Evolutionary conservation across 2,113 vertebrate species (phyloP).

Genomic region (Apistogramma diplotaenia): DNA sequence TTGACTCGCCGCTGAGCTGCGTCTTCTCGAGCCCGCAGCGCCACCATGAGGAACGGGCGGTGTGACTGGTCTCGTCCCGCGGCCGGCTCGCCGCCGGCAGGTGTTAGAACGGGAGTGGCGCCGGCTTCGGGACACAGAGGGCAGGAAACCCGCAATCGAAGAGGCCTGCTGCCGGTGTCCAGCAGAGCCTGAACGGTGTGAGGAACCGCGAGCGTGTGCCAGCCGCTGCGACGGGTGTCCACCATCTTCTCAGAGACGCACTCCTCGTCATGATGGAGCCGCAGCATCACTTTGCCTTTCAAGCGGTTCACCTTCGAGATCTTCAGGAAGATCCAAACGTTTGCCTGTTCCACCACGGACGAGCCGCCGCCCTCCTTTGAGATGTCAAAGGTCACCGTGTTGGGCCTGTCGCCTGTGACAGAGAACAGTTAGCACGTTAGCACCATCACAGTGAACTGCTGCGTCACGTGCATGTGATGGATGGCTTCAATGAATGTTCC

Average conservation of each 20-base stretch:
- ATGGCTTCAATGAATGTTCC: no score
- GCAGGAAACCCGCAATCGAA: slow-evolving; percentile 85
- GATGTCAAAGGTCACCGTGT: slow-evolving; percentile 88
- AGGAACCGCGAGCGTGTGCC: slow-evolving; percentile 87
- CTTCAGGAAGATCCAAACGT: slow-evolving; percentile 93
- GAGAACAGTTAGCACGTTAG: slow-evolving; percentile 31
- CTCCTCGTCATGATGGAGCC: slow-evolving; percentile 70
- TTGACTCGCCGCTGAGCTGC: slow-evolving; percentile 79
- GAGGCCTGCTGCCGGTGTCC: slow-evolving; percentile 73
- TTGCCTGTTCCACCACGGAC: slow-evolving; percentile 86
- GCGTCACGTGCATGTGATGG: neutral
- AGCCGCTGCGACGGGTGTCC: slow-evolving; percentile 89
- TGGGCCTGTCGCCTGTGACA: slow-evolving; percentile 73
- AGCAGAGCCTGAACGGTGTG: slow-evolving; percentile 83
- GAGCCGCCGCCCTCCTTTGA: slow-evolving; percentile 83
- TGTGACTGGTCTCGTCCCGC: slow-evolving; percentile 85
- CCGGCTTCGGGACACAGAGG: slow-evolving; percentile 85
- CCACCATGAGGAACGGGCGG: slow-evolving; percentile 90
- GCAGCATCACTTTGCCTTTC: slow-evolving; percentile 87
- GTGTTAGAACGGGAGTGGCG: slow-evolving; percentile 77
- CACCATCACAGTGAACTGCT: neutral
- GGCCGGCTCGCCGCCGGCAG: slow-evolving; percentile 48
- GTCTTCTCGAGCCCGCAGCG: slow-evolving; percentile 82
- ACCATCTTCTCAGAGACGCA: slow-evolving; percentile 87
- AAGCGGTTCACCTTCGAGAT: slow-evolving; percentile 83